These are phyloP conservation scores for Gnathonemus echidnorhynchus DNA, from an alignment of 2,113 vertebrate species.

Conservation along the genomic window DNA sequence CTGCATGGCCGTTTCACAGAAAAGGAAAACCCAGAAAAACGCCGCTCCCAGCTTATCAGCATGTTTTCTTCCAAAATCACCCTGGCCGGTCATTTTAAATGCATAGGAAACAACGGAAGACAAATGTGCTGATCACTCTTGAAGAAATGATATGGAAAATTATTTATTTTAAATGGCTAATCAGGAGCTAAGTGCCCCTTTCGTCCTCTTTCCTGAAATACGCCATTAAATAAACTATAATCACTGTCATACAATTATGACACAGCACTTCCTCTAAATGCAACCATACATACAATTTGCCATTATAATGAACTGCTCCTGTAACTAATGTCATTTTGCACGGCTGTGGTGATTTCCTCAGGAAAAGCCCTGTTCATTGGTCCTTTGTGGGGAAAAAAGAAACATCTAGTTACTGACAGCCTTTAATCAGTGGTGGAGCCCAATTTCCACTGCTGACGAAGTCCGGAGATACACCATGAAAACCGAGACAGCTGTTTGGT, in stretches of 20 bases:
- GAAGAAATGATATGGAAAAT: conserved; percentile 24
- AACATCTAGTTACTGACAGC: conserved; percentile 11
- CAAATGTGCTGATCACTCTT: neutral
- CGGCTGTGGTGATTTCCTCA: conserved; percentile 38
- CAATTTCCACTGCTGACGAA: neutral
- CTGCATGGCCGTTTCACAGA: neutral
- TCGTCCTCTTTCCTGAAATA: conserved; percentile 40
- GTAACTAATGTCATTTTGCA: conserved; percentile 36
- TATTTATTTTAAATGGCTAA: conserved; percentile 41
- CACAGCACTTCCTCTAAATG: conserved; percentile 34
- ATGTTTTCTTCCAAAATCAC: conserved; percentile 37
- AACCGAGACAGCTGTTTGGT: neutral
- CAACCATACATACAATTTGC: conserved; percentile 36
- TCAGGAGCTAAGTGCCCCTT: conserved; percentile 36
- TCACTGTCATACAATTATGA: conserved; percentile 49
- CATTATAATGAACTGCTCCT: conserved; percentile 48
- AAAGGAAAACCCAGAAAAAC: neutral
- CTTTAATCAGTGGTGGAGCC: conserved; percentile 16
- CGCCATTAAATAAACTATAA: conserved; percentile 49
- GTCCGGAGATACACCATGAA: neutral
- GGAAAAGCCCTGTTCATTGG: conserved; percentile 25
- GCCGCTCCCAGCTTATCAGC: neutral
- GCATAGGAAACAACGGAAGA: conserved; percentile 36
- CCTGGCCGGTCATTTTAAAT: conserved; percentile 28
- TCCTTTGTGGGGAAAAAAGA: conserved; percentile 17